Evolutionary conservation across 1,140 invertebrate species (phyloP).

Genomic region (Drosophila melanica): DNA sequence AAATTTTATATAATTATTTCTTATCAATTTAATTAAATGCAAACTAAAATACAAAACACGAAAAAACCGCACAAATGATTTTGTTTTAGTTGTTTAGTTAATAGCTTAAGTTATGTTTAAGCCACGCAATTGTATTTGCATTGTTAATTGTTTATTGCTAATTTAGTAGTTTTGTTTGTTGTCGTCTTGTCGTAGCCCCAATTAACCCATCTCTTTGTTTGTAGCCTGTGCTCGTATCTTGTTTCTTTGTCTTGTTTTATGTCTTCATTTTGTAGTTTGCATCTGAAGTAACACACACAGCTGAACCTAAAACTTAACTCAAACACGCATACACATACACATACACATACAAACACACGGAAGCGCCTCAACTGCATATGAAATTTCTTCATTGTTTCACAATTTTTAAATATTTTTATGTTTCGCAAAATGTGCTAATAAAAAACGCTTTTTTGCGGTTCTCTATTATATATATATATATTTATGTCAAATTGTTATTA

Average conservation of each 20-base stretch:
- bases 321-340: slow-evolving; percentile 18
- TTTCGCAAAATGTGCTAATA: slow-evolving; percentile 22
- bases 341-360: slow-evolving; percentile 27
- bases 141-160: slow-evolving; percentile 38
- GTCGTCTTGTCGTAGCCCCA: slow-evolving; percentile 49
- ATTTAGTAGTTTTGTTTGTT: slow-evolving; percentile 51
- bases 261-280: slow-evolving; percentile 36
- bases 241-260: slow-evolving; percentile 38
- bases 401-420: slow-evolving; percentile 27
- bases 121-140: slow-evolving; percentile 25
- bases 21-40: slow-evolving; percentile 8
- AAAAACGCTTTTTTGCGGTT: slow-evolving; percentile 29
- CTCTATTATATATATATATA: too few relatives aligned
- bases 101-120: slow-evolving; percentile 37
- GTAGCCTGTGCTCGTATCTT: slow-evolving; percentile 33
- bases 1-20: slow-evolving; percentile 7
- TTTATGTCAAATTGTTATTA: slow-evolving; percentile 30
- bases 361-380: slow-evolving; percentile 48
- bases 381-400: slow-evolving; percentile 49
- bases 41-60: slow-evolving; percentile 21
- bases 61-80: slow-evolving; percentile 33
- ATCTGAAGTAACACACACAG: slow-evolving; percentile 23
- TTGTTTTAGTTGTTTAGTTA: slow-evolving; percentile 27
- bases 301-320: slow-evolving; percentile 27
- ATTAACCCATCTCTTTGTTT: slow-evolving; percentile 39